These are phyloP conservation scores for Cyrtonyx montezumae DNA, from an alignment of 2,113 vertebrate species.

Conservation along the genomic window DNA sequence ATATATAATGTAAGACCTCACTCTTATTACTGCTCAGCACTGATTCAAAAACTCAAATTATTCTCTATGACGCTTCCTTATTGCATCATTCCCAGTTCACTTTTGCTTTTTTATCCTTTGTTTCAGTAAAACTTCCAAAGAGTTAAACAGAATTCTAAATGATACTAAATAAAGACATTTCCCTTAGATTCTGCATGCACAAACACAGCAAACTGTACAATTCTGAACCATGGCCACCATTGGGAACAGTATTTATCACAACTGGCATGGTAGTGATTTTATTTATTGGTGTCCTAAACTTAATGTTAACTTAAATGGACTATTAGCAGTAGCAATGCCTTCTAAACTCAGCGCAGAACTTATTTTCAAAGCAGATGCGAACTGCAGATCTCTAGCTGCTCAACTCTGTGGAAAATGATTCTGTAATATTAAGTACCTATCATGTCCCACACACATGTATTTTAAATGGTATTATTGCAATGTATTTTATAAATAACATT, in stretches of 20 bases:
- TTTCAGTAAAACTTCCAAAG: neutral
- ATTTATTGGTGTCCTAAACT: neutral
- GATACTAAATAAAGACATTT: neutral
- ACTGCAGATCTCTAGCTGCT: neutral
- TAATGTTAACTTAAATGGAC: neutral
- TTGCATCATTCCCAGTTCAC: neutral
- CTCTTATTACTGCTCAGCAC: neutral
- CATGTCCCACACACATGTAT: neutral
- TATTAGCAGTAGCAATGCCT: neutral
- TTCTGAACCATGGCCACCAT: neutral
- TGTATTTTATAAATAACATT: neutral
- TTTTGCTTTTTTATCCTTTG: neutral
- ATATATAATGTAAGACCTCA: neutral
- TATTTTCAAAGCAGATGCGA: neutral
- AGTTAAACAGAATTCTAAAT: neutral
- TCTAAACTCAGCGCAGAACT: neutral
- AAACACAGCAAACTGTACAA: neutral
- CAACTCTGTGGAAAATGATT: neutral
- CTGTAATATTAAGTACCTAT: neutral
- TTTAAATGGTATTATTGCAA: neutral
- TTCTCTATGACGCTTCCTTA: neutral
- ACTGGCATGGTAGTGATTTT: neutral
- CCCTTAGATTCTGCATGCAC: neutral
- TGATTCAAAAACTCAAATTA: neutral
- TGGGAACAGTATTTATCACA: neutral